Evolutionary conservation across 2,113 vertebrate genomes (phyloP), one percentile per base, ranked within the genome.

Genomic region (Takifugu bimaculatus): DNA sequence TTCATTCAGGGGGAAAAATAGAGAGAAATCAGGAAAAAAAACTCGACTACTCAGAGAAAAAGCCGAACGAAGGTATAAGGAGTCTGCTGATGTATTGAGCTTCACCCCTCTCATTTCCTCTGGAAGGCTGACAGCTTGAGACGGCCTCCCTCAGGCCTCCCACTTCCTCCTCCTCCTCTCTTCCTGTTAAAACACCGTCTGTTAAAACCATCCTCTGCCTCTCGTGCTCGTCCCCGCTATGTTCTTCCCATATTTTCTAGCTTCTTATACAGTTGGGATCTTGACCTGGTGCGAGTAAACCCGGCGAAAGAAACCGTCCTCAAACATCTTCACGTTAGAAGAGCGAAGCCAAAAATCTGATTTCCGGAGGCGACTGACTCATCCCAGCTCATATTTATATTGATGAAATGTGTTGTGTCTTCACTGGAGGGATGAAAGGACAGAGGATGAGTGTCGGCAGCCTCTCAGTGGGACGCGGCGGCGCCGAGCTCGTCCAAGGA

Each of bases 371-470:
- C 44, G 11, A 11, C 14, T 6, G 13, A 14, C 14, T 45, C 13
- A 15, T 14, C 13, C 13, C 44, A 15, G 44, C 44, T 45, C 44
- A 45, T 14, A 15, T 45, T 45, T 45, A 14, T 45, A 45, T 15
- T 45, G 13, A 39, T 39, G 35, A 39, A 39, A 39, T 39, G 35
- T 39, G 20, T 39, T 11, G 35, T 3, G 6, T 39, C 35, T 39
- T 39, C 3, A 3, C 35, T 39, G 35, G 11, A 39, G 35, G 35
- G 35, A 61, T 78, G 26, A 56, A 74, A 70, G 29, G 44, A 39
- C 35, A 11, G 35, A 39, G 35, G 35, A 39, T 39, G 35, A 11
- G 7, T 39, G 35, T 10, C 35, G 35, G 32, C 7, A 39, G 35
- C 7, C 3, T 39, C 35, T 39, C 35, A 39, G 35, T 10, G 35